A percentile compares a stretch with the other conserved stretches of the same genome.
phyloP scores from a whole-genome alignment of 2,113 vertebrate species.

The Alouatta palliata region DNA sequence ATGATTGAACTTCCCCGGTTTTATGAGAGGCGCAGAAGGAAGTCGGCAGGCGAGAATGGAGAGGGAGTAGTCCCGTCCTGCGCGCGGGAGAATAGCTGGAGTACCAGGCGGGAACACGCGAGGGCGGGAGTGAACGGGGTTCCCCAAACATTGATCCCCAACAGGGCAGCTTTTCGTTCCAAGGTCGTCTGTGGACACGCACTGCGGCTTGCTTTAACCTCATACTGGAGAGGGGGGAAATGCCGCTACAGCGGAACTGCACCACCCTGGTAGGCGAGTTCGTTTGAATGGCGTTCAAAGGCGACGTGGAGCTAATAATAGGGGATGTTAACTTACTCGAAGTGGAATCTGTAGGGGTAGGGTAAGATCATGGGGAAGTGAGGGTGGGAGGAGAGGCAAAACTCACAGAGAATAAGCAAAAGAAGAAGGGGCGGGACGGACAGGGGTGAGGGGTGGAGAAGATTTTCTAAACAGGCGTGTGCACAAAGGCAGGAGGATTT shows the following conservation, averaged over 20 bases:
- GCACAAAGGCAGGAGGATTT: background rate
- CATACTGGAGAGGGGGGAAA: background rate
- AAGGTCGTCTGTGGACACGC: background rate
- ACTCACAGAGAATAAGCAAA: background rate
- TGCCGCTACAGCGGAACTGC: background rate
- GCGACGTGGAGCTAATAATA: background rate
- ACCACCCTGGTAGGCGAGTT: background rate
- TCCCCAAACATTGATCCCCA: background rate
- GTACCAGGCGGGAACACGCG: background rate
- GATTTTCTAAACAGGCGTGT: background rate
- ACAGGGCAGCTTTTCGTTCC: background rate
- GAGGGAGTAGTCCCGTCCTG: background rate
- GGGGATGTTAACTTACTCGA: background rate
- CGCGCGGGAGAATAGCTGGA: background rate
- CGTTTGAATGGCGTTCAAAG: background rate
- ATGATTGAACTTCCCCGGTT: background rate
- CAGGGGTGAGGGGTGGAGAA: background rate
- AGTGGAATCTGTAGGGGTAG: fast-evolving
- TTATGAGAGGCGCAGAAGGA: background rate
- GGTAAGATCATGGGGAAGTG: background rate
- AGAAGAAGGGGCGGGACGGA: background rate
- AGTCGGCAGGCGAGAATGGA: background rate
- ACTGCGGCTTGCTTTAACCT: background rate
- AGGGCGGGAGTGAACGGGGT: background rate
- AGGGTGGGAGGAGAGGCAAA: background rate